Conservation (phyloP, 2,888 invertebrate species). For the Megamerina dolium region DNA sequence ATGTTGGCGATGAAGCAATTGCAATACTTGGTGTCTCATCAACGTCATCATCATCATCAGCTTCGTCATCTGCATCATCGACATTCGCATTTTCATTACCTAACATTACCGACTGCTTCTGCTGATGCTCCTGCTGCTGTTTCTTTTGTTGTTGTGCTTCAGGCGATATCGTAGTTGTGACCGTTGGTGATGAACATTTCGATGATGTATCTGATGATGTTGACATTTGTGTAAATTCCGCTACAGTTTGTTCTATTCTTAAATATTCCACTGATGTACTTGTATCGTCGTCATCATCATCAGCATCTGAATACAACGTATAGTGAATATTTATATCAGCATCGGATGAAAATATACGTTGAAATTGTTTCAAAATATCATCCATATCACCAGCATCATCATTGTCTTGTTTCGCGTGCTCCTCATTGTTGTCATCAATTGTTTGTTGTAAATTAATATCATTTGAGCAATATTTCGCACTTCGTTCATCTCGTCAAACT, state of each 20-base stretch:
- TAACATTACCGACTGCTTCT: neutral
- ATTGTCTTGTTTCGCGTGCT: too few relatives aligned
- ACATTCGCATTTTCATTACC: too few relatives aligned
- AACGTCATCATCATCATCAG: too few relatives aligned
- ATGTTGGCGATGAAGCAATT: conserved; percentile 24
- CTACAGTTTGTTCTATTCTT: conserved; percentile 34
- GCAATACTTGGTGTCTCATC: neutral
- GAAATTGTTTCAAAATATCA: conserved; percentile 33
- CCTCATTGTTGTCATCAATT: conserved; percentile 22
- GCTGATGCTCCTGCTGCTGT: too few relatives aligned
- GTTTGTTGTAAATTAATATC: conserved; percentile 28
- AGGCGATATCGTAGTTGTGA: conserved; percentile 18
- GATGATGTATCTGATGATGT: conserved; percentile 16
- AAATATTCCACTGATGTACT: conserved; percentile 28
- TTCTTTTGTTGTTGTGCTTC: conserved; percentile 9
- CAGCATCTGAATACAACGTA: conserved; percentile 27
- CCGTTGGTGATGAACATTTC: conserved; percentile 20
- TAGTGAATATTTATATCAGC: conserved; percentile 30
- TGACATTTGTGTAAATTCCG: conserved; percentile 30
- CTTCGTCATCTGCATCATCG: too few relatives aligned
- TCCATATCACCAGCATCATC: neutral
- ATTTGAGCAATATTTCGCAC: conserved; percentile 50
- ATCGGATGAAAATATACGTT: conserved; percentile 31
- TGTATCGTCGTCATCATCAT: conserved; percentile 14
- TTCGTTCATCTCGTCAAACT: conserved; percentile 51